Evolutionary conservation across 2,797 vertebrate genomes (phyloP).

Genomic region (Xenentodon cancila): DNA sequence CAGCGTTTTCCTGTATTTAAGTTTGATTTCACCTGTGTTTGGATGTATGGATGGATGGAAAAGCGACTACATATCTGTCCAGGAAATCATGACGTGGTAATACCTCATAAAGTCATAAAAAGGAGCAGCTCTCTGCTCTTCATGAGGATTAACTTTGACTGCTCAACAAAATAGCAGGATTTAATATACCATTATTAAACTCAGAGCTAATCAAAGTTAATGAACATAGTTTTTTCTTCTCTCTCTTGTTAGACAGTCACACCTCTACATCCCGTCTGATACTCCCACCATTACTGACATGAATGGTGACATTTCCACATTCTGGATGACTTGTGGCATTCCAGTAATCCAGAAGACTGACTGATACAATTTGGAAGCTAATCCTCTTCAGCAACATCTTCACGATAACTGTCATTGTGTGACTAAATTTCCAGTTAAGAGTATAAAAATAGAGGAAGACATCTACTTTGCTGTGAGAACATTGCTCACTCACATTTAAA

Average conservation of each 20-base stretch:
- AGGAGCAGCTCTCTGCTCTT: too few species aligned
- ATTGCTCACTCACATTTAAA: conserved; percentile 35
- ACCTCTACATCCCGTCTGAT: conserved; percentile 6
- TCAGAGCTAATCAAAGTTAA: conserved; percentile 16
- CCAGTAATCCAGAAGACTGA: conserved; percentile 63
- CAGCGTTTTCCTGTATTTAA: conserved; percentile 1
- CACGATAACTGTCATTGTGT: conserved; percentile 52
- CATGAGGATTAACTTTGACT: too few species aligned
- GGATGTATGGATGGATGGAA: background rate
- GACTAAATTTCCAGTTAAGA: conserved; percentile 60
- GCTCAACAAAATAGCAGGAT: too few species aligned
- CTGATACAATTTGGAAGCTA: conserved; percentile 61
- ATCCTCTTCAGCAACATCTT: conserved; percentile 67
- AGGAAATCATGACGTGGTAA: too few species aligned
- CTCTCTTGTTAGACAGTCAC: conserved; percentile 20
- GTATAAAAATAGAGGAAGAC: conserved; percentile 41
- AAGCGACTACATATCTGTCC: background rate
- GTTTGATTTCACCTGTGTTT: background rate
- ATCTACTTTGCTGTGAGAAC: conserved; percentile 27
- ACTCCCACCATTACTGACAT: conserved; percentile 36
- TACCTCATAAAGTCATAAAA: too few species aligned
- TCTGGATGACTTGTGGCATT: conserved; percentile 59
- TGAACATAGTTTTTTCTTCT: background rate
- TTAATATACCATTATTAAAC: too few species aligned
- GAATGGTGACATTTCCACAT: conserved; percentile 33